Evolutionary conservation across 2,888 invertebrate genomes (phyloP).

Genomic region (Synanthedon myopaeformis): DNA sequence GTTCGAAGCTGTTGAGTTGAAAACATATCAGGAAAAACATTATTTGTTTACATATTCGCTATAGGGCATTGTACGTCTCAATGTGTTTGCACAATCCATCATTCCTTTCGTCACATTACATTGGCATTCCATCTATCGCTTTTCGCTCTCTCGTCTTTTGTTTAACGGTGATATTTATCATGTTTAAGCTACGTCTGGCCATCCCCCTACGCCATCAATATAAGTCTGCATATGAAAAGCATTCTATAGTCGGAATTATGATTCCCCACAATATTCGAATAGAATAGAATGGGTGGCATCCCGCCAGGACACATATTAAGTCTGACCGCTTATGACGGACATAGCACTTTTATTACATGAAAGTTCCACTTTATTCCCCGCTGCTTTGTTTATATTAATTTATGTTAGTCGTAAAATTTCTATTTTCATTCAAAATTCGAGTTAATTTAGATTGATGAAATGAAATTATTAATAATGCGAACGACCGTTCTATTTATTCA

Average conservation of each 20-base stretch:
- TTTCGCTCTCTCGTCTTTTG: background rate
- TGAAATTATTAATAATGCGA: no score
- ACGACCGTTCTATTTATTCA: no score
- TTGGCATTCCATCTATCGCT: background rate
- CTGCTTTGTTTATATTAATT: background rate
- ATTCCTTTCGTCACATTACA: background rate
- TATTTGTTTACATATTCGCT: no score
- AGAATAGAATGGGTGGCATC: conserved; percentile 35
- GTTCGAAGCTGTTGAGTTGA: no score
- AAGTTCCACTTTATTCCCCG: background rate
- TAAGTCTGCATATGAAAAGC: conserved; percentile 14
- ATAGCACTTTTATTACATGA: conserved; percentile 46
- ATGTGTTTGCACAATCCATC: background rate
- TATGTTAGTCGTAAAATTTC: background rate
- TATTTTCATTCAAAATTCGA: background rate
- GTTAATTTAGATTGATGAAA: background rate
- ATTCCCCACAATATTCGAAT: conserved; percentile 19
- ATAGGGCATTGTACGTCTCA: no score
- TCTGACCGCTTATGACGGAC: conserved; percentile 44
- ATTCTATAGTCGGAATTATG: conserved; percentile 20
- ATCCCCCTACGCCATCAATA: background rate
- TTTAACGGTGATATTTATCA: background rate
- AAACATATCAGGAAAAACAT: no score
- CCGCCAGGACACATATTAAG: conserved; percentile 43
- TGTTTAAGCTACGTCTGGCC: background rate